A percentile compares a stretch with the other conserved stretches of the same genome.
These are phyloP conservation scores for Rhabdornis inornatus DNA, from an alignment of 2,113 vertebrate genomes.

Conservation along the genomic window DNA sequence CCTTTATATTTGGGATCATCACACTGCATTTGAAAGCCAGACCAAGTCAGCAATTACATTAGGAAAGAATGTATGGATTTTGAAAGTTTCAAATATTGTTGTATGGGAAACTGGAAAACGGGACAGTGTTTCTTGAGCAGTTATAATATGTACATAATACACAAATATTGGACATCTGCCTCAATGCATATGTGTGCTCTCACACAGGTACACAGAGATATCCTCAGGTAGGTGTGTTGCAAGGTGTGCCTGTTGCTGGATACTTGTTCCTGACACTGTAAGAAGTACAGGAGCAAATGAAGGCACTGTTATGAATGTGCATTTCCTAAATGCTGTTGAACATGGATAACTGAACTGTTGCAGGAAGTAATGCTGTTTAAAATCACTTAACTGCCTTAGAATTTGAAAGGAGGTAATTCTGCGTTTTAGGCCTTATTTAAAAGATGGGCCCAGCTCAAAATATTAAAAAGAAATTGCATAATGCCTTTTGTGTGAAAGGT, in stretches of 20 bases:
- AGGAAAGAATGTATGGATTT: not conserved
- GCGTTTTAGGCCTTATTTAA: not conserved
- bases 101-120: not conserved
- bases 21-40: not conserved
- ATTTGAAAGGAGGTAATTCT: not conserved
- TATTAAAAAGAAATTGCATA: not conserved
- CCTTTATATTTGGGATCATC: not conserved
- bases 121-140: not conserved
- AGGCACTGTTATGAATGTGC: accelerated
- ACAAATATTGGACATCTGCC: not conserved
- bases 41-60: not conserved
- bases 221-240: not conserved
- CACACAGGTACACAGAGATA: too few relatives aligned
- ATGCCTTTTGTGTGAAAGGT: not conserved
- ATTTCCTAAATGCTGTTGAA: not conserved
- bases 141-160: not conserved
- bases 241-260: not conserved
- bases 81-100: not conserved
- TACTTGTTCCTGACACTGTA: not conserved
- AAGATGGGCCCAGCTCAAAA: not conserved
- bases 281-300: not conserved
- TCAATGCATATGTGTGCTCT: accelerated
- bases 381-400: not conserved
- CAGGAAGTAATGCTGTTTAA: not conserved
- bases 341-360: not conserved